Evolutionary conservation across 1,140 invertebrate species (phyloP).

Genomic region (Bactericera cockerelli): DNA sequence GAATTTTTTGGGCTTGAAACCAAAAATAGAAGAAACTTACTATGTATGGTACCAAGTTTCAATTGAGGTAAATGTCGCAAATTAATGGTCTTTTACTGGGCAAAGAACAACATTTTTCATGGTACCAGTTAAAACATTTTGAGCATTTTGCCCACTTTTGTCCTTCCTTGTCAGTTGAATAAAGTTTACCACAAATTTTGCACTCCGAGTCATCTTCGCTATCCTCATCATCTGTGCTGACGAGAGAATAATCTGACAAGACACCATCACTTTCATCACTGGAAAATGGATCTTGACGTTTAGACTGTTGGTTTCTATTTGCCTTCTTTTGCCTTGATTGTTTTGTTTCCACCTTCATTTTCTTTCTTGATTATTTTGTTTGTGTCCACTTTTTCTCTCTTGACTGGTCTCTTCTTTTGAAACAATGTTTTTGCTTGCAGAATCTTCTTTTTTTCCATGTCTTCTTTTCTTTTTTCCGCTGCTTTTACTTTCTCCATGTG

Average conservation of each 20-base stretch:
- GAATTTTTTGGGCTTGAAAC: too few species aligned
- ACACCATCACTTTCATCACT: background rate
- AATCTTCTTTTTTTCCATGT: background rate
- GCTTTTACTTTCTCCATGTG: background rate
- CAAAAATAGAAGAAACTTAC: too few species aligned
- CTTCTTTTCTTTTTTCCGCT: background rate
- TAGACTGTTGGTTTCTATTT: background rate
- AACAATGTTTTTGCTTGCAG: background rate
- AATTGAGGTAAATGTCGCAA: slow-evolving; percentile 1
- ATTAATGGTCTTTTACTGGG: slow-evolving; percentile 4
- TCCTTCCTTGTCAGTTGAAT: background rate
- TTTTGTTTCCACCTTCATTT: too few species aligned
- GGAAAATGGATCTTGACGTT: background rate
- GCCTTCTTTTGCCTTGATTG: too few species aligned
- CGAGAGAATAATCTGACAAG: background rate
- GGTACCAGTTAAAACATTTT: slow-evolving; percentile 8
- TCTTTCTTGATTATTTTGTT: too few species aligned
- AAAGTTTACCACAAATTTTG: slow-evolving; percentile 7
- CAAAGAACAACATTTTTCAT: slow-evolving; percentile 7
- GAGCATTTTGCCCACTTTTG: background rate
- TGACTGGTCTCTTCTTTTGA: background rate
- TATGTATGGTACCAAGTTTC: background rate
- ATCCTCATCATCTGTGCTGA: background rate
- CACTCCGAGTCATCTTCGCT: background rate
- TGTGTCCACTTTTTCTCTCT: background rate